Evolutionary conservation across 64 coral and sea anemone species (phyloP), one percentile per base, ranked within the genome.

Genomic region (Dendronephthya gigantea): DNA sequence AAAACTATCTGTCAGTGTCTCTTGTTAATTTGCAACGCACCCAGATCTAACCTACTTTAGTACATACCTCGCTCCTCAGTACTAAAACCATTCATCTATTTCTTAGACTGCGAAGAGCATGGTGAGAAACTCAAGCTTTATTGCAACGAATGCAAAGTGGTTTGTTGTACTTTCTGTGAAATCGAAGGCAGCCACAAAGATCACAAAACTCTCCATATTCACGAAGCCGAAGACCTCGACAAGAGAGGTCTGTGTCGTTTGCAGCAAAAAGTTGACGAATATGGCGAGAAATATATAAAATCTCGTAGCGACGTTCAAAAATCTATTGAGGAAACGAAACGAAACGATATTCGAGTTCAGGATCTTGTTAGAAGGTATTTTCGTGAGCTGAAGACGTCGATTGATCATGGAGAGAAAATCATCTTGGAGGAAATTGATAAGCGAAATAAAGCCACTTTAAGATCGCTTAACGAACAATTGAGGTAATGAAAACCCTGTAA

Each of bases 401-500:
- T 97, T 48, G 94, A 97, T 48, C 91, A 97, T 56, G 94, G 83
- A 82, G 94, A 96, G 25, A 93, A 90, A 89, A 83, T 87, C 2
- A 40, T 96, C 43, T 83, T 96, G 36, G 91, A 93, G 40, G 94
- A 98, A 45, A 89, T 93, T 74, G 82, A 75, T 34, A 93, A 98
- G 38, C 83, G 94, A 84, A 93, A 84, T 85, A 89, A 93, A 19
- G 28, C 39, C 23, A 98, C 93, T 35, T 49, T 98, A 9, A 89
- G 85, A 72, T 84, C 51, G 83, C 85, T 98, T 4, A 98, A 98
- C 87, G 94, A 98, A 52, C 94, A 98, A 85, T 86, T 98, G 48
- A 91, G 94, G 94, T 93, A 87, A 6, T 6, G 4, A 6, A 11
- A n/a, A n/a, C n/a, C n/a, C n/a, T n/a, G n/a, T n/a, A n/a, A n/a